Conservation (phyloP, 2,888 invertebrate species). For the Aplocera efformata region DNA sequence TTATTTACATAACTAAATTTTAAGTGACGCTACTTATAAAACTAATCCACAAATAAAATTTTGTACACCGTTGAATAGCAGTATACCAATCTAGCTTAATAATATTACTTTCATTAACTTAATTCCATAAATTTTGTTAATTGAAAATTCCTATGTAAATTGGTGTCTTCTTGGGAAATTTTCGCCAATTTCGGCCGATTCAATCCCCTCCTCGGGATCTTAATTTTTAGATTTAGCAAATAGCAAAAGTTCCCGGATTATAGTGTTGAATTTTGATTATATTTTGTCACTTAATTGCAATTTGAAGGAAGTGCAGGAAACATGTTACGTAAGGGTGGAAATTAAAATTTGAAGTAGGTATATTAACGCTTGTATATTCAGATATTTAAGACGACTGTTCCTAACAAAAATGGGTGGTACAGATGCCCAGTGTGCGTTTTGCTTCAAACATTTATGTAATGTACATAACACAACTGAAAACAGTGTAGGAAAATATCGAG, state of each 20-base stretch:
- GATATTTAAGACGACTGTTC: too few relatives aligned
- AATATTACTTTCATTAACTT: slow-evolving; percentile 21
- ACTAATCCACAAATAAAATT: too few relatives aligned
- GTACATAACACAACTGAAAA: too few relatives aligned
- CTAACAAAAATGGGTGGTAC: too few relatives aligned
- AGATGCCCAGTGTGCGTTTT: too few relatives aligned
- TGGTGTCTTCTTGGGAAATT: slow-evolving; percentile 22
- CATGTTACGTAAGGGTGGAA: not conserved
- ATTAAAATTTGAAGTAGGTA: not conserved
- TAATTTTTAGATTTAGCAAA: slow-evolving; percentile 62
- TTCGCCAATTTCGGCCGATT: slow-evolving; percentile 19
- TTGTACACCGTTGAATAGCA: too few relatives aligned
- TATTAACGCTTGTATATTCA: too few relatives aligned
- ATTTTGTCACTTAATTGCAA: slow-evolving; percentile 68
- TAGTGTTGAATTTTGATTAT: slow-evolving; percentile 57
- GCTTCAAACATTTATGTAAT: too few relatives aligned
- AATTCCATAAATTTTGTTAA: slow-evolving; percentile 21
- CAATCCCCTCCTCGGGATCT: slow-evolving; percentile 21
- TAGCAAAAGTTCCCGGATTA: slow-evolving; percentile 64
- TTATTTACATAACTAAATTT: too few relatives aligned
- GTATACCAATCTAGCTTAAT: not conserved
- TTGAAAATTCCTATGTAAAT: slow-evolving; percentile 24
- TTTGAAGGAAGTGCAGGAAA: slow-evolving; percentile 7
- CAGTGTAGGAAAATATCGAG: too few relatives aligned
- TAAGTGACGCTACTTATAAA: too few relatives aligned